phyloP scores from a whole-genome alignment of 2,797 vertebrate genomes.

The Ambastaia sidthimunki region DNA sequence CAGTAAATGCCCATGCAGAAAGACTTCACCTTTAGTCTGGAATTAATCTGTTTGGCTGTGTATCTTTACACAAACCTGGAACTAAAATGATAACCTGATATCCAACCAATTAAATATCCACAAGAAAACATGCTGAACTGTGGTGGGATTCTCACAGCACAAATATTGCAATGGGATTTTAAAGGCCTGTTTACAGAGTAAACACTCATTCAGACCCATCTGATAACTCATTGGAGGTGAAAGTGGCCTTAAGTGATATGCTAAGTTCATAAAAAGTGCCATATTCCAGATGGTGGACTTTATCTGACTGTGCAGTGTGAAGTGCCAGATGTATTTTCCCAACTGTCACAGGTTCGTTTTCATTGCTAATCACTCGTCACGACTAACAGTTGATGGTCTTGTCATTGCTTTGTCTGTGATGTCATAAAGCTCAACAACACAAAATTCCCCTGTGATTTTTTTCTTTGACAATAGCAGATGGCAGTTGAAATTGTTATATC shows the following conservation, averaged over 20 bases:
- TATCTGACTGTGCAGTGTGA: constrained; percentile 55
- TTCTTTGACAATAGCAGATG: not conserved
- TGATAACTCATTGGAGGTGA: constrained; percentile 34
- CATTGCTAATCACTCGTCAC: constrained; percentile 28
- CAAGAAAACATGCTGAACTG: not conserved
- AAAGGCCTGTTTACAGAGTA: constrained; percentile 43
- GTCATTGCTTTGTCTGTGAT: constrained; percentile 25
- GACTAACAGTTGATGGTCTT: not conserved
- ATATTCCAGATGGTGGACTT: constrained; percentile 67
- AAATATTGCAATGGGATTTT: constrained; percentile 36
- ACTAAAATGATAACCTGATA: not conserved
- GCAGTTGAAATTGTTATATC: not conserved
- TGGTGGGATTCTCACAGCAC: constrained; percentile 22
- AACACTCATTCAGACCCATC: constrained; percentile 16
- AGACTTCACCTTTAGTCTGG: not conserved
- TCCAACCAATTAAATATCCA: not conserved
- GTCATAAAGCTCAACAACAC: constrained; percentile 18
- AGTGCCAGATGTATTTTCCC: constrained; percentile 64
- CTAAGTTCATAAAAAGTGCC: constrained; percentile 46
- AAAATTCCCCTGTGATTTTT: not conserved
- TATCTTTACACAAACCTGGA: not conserved
- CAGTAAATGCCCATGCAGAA: not conserved
- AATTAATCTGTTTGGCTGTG: not conserved
- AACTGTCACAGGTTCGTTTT: constrained; percentile 57
- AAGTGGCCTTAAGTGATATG: not conserved